Evolutionary conservation across 2,113 vertebrate species (phyloP).

Genomic region (Oryzias javanicus): DNA sequence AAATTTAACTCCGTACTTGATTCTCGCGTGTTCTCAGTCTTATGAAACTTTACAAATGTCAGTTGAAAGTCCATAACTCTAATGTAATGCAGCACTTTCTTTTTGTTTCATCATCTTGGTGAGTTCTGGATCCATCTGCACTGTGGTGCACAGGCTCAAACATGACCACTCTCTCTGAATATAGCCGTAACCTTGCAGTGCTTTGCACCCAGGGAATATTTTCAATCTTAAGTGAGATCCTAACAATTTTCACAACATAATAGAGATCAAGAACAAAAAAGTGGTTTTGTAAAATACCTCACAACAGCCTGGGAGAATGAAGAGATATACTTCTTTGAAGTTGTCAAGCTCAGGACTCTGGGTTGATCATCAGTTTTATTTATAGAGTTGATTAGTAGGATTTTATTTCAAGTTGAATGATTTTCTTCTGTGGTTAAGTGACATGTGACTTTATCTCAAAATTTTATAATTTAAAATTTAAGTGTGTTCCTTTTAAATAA

Average conservation of each 20-base stretch:
- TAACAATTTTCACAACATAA: conserved; percentile 63
- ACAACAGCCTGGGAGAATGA: conserved; percentile 3
- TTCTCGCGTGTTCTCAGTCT: background rate
- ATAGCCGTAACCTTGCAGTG: conserved; percentile 20
- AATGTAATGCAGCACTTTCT: background rate
- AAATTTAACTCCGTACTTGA: background rate
- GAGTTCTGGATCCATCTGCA: conserved; percentile 33
- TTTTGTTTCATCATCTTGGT: conserved; percentile 33
- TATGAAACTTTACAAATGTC: background rate
- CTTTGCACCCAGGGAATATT: conserved; percentile 36
- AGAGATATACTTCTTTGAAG: background rate
- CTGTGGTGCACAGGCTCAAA: conserved; percentile 45
- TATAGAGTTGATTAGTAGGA: background rate
- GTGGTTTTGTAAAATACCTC: conserved; percentile 25
- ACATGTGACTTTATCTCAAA: too few species aligned
- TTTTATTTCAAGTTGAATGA: too few species aligned
- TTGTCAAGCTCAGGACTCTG: conserved; percentile 1
- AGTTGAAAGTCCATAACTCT: background rate
- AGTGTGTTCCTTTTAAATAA: too few species aligned
- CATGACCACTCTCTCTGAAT: conserved; percentile 35
- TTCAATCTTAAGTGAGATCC: conserved; percentile 61
- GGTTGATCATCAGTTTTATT: conserved; percentile 14
- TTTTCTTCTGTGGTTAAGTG: too few species aligned
- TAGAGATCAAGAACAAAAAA: background rate
- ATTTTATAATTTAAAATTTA: too few species aligned